Base-by-base conservation (phyloP, 2,797 vertebrate genomes). In the Pygocentrus nattereri region DNA sequence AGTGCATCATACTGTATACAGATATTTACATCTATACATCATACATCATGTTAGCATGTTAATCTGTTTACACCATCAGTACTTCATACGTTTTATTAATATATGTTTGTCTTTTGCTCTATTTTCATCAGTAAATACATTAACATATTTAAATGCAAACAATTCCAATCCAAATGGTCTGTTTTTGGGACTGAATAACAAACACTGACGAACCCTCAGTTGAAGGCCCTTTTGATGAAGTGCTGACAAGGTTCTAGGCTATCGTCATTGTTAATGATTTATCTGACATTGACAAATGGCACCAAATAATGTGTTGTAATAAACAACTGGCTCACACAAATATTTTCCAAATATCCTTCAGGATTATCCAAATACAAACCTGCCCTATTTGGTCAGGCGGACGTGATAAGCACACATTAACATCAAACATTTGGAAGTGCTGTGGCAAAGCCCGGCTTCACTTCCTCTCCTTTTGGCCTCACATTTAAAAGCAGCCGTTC, bases 221-320 rank as follows among this genome's bases (percentile, higher is more conserved):
- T 62, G 13, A 62, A 31, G 27, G 27, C 25, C 27, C 2, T 34
- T 31, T 64, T 64, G 34, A 64, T 12, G 27, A 61, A 5, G 16
- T 1, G 59, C 25, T 30, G 69, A 71, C 23, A 52, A 30, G 23
- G 41, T 50, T 70, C 5, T 49, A 3, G 44, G 69, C 49, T 71
- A 31, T 62, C 38, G 49, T 71, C 56, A 19, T 52, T 71, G 34
- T 72, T 64, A 64, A 73, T 80, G 58, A 47, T 58, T 64, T 65
- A 38, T 6, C 58, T 64, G 58, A 34, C 47, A 64, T 41, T 67
- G 56, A 71, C 61, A 49, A 47, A 80, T 58, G 19, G 16, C 18
- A 73, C 47, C 30, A 65, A 74, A 74, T 61, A 80, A 67, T 54
- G 59, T 65, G 59, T 18, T 73, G 27, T 18, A 56, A 27, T 70